Percentiles rank a stretch among this genome's conserved stretches.
These are phyloP conservation scores for Hystrix brachyura DNA, from an alignment of 2,113 vertebrate genomes.

Conservation along the genomic window DNA sequence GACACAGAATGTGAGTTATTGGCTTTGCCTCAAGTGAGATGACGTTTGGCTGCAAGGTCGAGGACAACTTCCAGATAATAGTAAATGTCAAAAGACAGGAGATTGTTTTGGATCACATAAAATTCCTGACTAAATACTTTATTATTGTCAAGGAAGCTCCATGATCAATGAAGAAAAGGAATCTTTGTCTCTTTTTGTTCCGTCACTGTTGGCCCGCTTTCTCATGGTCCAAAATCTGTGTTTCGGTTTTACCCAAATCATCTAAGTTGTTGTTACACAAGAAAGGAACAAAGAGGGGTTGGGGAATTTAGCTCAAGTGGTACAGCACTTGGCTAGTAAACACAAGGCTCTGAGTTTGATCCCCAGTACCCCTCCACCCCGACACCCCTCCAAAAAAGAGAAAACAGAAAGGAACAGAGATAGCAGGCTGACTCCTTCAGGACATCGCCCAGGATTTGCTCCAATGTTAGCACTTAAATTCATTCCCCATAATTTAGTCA, in stretches of 20 bases:
- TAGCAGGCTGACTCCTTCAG: background rate
- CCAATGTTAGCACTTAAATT: background rate
- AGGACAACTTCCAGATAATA: slow-evolving; percentile 5
- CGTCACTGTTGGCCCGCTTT: background rate
- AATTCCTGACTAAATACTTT: background rate
- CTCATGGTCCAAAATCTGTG: background rate
- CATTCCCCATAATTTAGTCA: background rate
- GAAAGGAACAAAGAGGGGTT: background rate
- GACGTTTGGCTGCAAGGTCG: background rate
- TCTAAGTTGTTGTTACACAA: background rate
- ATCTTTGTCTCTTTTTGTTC: background rate
- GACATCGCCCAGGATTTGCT: background rate
- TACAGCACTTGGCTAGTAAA: too few species aligned
- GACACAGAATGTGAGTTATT: background rate
- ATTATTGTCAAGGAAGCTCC: background rate
- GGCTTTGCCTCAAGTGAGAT: background rate
- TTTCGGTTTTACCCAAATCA: background rate
- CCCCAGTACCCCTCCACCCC: too few species aligned
- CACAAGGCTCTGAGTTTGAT: too few species aligned
- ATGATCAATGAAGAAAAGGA: background rate
- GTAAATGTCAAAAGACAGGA: background rate
- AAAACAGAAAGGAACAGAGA: background rate
- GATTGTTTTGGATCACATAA: background rate
- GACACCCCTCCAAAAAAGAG: too few species aligned
- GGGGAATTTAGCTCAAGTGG: too few species aligned